Evolutionary conservation across 1,140 invertebrate species (phyloP).

Genomic region (Cheumatopsyche charites): DNA sequence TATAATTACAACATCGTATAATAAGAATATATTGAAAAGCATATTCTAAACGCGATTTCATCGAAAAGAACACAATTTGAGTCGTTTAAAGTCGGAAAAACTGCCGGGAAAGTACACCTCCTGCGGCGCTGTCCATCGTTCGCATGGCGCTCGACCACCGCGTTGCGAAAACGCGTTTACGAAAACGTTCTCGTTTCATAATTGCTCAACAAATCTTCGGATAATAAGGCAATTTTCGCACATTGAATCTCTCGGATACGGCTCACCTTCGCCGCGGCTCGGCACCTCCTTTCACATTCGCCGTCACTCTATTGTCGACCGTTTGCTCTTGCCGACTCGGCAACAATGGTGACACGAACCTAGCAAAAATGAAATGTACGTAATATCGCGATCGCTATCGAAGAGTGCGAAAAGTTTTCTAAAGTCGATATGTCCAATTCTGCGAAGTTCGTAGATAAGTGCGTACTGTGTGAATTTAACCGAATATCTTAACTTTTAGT

Average conservation of each 20-base stretch:
- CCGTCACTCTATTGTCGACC: not conserved
- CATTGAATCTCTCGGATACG: slow-evolving; percentile 29
- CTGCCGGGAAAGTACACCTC: not conserved
- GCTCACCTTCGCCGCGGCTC: slow-evolving; percentile 22
- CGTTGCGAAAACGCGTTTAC: slow-evolving; percentile 6
- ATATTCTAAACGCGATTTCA: too few relatives aligned
- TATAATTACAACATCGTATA: too few relatives aligned
- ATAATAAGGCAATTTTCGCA: slow-evolving; percentile 36
- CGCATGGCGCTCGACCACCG: not conserved
- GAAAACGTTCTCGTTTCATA: slow-evolving; percentile 25
- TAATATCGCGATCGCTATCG: too few relatives aligned
- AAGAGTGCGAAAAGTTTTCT: too few relatives aligned
- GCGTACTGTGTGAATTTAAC: too few relatives aligned
- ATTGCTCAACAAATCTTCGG: slow-evolving; percentile 26
- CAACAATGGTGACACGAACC: not conserved
- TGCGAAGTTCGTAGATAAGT: too few relatives aligned
- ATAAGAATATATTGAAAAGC: too few relatives aligned
- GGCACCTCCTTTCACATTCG: slow-evolving; percentile 3
- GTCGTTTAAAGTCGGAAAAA: not conserved
- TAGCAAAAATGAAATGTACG: too few relatives aligned
- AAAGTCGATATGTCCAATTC: too few relatives aligned
- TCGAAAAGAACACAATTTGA: not conserved
- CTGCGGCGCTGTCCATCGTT: not conserved
- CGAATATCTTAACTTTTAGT: too few relatives aligned
- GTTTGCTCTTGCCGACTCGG: not conserved